Evolutionary conservation across 1,140 invertebrate genomes (phyloP).

Genomic region (Hylaeus anthracinus): DNA sequence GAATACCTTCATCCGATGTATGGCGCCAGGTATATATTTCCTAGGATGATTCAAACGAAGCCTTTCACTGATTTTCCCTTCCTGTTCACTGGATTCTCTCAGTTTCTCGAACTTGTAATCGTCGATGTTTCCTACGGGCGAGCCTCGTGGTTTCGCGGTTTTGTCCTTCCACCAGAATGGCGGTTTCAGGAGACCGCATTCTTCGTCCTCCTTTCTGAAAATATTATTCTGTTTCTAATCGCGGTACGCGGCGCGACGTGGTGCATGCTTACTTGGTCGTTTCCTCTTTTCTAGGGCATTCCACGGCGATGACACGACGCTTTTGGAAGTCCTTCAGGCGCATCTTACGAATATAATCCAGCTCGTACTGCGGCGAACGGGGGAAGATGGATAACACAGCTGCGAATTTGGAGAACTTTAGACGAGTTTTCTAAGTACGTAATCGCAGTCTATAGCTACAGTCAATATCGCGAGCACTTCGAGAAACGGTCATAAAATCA

Average conservation of each 20-base stretch:
- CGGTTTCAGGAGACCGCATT: background rate
- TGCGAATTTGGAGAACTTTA: background rate
- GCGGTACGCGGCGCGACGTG: no score
- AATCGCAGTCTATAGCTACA: no score
- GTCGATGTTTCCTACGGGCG: conserved; percentile 24
- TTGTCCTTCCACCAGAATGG: conserved; percentile 21
- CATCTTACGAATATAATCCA: background rate
- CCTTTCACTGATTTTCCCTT: background rate
- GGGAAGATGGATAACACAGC: conserved; percentile 8
- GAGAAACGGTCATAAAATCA: no score
- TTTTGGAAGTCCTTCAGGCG: background rate
- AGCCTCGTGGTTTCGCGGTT: background rate
- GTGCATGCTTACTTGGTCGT: background rate
- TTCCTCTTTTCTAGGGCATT: background rate
- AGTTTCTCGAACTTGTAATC: background rate
- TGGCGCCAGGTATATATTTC: conserved; percentile 14
- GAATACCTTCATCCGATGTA: background rate
- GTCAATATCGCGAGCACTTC: no score
- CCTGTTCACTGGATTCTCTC: background rate
- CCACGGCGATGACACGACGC: no score
- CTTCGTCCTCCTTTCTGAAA: background rate
- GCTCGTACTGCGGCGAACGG: conserved; percentile 20
- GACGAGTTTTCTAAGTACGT: no score
- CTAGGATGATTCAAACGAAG: conserved; percentile 4
- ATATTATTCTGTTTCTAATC: background rate